These are phyloP conservation scores for Terebella lapidaria DNA, from an alignment of 2,888 invertebrate genomes.

Conservation along the genomic window DNA sequence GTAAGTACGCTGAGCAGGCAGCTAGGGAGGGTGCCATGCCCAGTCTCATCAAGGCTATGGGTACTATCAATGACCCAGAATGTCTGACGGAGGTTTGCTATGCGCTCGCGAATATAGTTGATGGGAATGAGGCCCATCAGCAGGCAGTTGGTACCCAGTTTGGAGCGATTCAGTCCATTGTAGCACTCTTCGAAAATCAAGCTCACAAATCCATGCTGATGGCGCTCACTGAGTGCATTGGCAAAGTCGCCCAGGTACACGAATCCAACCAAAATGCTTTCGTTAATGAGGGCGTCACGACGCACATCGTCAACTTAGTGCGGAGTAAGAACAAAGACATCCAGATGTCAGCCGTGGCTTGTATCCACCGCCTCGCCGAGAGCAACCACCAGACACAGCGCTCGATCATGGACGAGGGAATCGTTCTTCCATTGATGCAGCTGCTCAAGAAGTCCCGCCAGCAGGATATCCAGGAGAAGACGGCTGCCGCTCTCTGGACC, in stretches of 20 bases:
- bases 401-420: constrained; percentile 35
- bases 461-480: constrained; percentile 32
- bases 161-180: constrained; percentile 51
- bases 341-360: constrained; percentile 45
- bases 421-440: constrained; percentile 43
- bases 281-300: constrained; percentile 37
- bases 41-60: constrained; percentile 34
- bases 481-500: constrained; percentile 49
- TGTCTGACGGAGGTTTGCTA: constrained; percentile 39
- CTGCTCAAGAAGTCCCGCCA: constrained; percentile 33
- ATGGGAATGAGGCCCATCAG: constrained; percentile 32
- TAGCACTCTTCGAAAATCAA: constrained; percentile 35
- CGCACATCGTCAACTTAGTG: constrained; percentile 37
- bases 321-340: constrained; percentile 36
- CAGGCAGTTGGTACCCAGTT: constrained; percentile 31
- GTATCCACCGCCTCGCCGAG: constrained; percentile 41
- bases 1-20: constrained; percentile 36
- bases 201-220: constrained; percentile 34
- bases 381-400: constrained; percentile 40
- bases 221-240: constrained; percentile 37
- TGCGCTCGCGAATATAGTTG: constrained; percentile 39
- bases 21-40: constrained; percentile 40
- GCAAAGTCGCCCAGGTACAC: constrained; percentile 32
- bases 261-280: constrained; percentile 39
- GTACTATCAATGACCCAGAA: constrained; percentile 34